Percentiles rank a stretch among this genome's conserved stretches.
These are phyloP conservation scores for Abramis brama DNA, from an alignment of 2,113 vertebrate species.

Conservation along the genomic window DNA sequence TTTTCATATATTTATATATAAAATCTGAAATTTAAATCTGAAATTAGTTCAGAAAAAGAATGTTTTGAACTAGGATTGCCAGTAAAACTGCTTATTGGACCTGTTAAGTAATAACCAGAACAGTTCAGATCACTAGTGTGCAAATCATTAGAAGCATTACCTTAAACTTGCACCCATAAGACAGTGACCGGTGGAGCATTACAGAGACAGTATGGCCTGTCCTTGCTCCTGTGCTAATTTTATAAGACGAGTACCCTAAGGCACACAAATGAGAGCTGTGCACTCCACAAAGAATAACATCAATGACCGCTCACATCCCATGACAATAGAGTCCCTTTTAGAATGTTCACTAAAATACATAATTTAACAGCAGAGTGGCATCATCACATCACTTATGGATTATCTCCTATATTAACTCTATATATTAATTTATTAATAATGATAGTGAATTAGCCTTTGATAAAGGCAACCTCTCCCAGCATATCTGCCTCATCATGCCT, in stretches of 20 bases:
- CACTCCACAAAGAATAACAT: constrained; percentile 70
- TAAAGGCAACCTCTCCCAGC: constrained; percentile 53
- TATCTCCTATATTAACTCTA: constrained; percentile 50
- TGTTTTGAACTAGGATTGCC: neutral
- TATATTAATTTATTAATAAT: neutral
- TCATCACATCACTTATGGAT: constrained; percentile 62
- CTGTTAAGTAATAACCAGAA: neutral
- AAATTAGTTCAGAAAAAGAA: neutral
- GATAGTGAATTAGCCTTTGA: too few relatives aligned
- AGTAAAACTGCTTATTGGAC: neutral
- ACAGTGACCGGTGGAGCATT: constrained; percentile 55
- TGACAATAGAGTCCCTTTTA: constrained; percentile 66
- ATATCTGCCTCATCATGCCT: constrained; percentile 42
- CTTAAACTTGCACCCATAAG: constrained; percentile 57
- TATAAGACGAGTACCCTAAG: constrained; percentile 68
- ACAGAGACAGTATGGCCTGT: constrained; percentile 59
- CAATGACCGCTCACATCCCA: constrained; percentile 65
- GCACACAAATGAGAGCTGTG: constrained; percentile 69
- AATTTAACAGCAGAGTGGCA: constrained; percentile 58
- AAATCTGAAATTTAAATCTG: neutral
- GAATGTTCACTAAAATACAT: constrained; percentile 54
- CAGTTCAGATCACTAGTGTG: neutral
- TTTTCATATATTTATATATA: neutral
- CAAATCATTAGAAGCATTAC: constrained; percentile 33
- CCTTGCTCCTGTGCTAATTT: constrained; percentile 73